These are phyloP conservation scores for Drusus annulatus DNA, from an alignment of 1,140 invertebrate species.

Conservation along the genomic window DNA sequence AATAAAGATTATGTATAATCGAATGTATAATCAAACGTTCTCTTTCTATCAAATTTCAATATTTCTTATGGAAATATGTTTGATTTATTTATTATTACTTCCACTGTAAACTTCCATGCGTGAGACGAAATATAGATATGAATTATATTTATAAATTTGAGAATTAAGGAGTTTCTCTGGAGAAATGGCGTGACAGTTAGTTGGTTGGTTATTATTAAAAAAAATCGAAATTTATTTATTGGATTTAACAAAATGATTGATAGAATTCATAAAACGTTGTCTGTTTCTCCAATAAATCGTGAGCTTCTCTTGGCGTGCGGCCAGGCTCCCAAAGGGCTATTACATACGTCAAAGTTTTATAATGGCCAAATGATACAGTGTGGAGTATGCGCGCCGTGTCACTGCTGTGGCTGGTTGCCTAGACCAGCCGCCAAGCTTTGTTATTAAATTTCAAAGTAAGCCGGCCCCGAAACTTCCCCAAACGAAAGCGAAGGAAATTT, in stretches of 20 bases:
- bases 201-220: too few relatives aligned
- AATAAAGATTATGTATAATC: too few relatives aligned
- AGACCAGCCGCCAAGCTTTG: not conserved
- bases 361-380: slow-evolving; percentile 28
- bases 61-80: too few relatives aligned
- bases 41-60: too few relatives aligned
- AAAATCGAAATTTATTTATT: too few relatives aligned
- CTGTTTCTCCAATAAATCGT: not conserved
- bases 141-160: too few relatives aligned
- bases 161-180: too few relatives aligned
- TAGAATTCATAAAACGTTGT: not conserved
- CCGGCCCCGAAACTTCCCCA: slow-evolving; percentile 24
- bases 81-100: too few relatives aligned
- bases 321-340: not conserved
- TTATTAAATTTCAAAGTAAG: slow-evolving; percentile 43
- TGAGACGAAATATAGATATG: too few relatives aligned
- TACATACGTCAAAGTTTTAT: slow-evolving; percentile 27
- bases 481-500: slow-evolving; percentile 42
- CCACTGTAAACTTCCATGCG: too few relatives aligned
- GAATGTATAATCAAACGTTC: too few relatives aligned
- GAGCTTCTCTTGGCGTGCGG: not conserved
- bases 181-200: too few relatives aligned
- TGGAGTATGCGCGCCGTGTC: slow-evolving; percentile 22
- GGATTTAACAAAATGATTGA: not conserved
- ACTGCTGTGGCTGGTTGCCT: not conserved